These are phyloP conservation scores for Panagrolaimus sp. DNA, from an alignment of 1,140 invertebrate species.

Conservation along the genomic window DNA sequence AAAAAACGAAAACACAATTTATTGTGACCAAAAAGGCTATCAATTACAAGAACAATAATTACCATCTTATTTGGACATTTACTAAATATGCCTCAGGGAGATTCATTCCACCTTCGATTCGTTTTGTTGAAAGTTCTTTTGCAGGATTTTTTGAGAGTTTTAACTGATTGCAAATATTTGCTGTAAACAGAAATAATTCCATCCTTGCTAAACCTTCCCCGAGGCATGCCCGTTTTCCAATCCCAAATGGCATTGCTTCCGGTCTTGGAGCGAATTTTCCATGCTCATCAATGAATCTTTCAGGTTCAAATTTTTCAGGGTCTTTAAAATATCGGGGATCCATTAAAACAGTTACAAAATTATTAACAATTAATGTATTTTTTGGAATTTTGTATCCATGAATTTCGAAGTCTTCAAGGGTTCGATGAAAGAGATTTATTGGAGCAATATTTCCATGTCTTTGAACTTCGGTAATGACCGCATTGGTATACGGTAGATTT, in stretches of 20 bases:
- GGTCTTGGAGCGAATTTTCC: neutral
- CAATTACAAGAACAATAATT: no score
- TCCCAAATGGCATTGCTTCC: neutral
- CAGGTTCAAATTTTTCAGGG: neutral
- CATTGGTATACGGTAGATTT: constrained; percentile 17
- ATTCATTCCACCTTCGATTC: no score
- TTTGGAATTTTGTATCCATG: neutral
- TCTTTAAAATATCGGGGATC: neutral
- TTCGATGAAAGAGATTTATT: neutral
- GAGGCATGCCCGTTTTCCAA: neutral
- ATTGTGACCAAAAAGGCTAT: no score
- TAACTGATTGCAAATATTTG: neutral
- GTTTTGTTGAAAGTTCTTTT: neutral
- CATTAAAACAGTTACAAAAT: neutral
- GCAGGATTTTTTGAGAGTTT: neutral
- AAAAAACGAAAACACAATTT: no score
- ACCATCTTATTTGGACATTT: no score
- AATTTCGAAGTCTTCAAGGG: neutral
- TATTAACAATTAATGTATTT: neutral
- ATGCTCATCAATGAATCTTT: neutral
- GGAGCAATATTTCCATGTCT: neutral
- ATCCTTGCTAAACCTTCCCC: neutral
- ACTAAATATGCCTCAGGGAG: no score
- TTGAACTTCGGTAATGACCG: constrained; percentile 13
- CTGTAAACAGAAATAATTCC: neutral